Conservation (phyloP, 1,140 invertebrate species). For the Lysiphlebus fabarum region DNA sequence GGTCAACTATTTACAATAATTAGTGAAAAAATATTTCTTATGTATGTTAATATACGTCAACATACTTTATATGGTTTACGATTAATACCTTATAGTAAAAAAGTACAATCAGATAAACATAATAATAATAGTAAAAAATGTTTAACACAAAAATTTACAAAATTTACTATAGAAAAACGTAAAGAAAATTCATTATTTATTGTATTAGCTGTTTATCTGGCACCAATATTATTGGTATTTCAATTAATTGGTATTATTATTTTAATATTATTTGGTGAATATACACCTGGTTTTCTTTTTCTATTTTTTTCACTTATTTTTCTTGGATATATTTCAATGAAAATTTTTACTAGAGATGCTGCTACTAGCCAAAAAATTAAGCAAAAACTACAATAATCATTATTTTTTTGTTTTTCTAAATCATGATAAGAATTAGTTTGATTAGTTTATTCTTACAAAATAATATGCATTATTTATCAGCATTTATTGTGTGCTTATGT, state of each 20-base stretch:
- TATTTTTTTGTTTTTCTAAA: no score
- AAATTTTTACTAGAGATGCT: slow-evolving; percentile 31
- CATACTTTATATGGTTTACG: background rate
- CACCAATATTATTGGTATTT: slow-evolving; percentile 38
- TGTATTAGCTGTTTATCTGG: slow-evolving; percentile 40
- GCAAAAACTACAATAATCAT: no score
- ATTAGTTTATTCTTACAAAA: no score
- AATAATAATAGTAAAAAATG: background rate
- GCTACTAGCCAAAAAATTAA: background rate
- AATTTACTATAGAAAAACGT: slow-evolving; percentile 28
- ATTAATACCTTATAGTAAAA: background rate
- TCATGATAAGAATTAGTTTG: no score
- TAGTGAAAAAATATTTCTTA: slow-evolving; percentile 35
- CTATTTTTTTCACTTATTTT: slow-evolving; percentile 40
- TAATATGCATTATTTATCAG: no score
- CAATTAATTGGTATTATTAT: slow-evolving; percentile 38
- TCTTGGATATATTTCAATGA: slow-evolving; percentile 42
- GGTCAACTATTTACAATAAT: slow-evolving; percentile 35
- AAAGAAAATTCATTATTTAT: slow-evolving; percentile 33
- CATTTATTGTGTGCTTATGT: no score
- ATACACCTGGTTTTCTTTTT: slow-evolving; percentile 50
- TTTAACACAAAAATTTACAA: slow-evolving; percentile 8
- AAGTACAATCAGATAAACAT: background rate
- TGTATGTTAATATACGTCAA: slow-evolving; percentile 35
- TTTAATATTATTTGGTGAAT: slow-evolving; percentile 40